A percentile compares a stretch with the other conserved stretches of the same genome.
These are phyloP conservation scores for Eptesicus fuscus DNA, from an alignment of 2,113 vertebrate species.

Conservation along the genomic window DNA sequence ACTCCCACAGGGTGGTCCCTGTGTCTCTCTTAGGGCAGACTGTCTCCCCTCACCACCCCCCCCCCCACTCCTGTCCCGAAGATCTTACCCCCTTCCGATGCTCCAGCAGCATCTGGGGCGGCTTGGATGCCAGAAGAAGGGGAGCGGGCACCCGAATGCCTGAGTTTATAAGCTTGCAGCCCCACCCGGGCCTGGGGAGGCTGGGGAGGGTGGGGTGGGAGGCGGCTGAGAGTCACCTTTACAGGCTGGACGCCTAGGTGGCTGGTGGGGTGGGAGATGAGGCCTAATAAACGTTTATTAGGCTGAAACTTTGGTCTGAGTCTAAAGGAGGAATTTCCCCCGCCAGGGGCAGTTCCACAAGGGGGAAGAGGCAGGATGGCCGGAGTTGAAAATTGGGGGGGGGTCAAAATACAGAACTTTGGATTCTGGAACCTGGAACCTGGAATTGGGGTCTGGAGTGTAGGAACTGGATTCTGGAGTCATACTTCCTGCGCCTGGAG, in stretches of 20 bases:
- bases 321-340: neutral
- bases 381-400: neutral
- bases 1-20: neutral
- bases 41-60: neutral
- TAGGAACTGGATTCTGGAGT: neutral
- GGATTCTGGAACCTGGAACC: neutral
- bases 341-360: neutral
- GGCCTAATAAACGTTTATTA: slow-evolving; percentile 67
- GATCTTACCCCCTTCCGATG: slow-evolving; percentile 45
- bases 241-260: slow-evolving; percentile 48
- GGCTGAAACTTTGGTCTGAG: slow-evolving; percentile 44
- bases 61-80: neutral
- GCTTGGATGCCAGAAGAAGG: slow-evolving; percentile 1
- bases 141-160: neutral
- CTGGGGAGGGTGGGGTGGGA: neutral
- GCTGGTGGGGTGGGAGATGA: neutral
- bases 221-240: slow-evolving; percentile 27
- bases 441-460: neutral
- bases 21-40: neutral
- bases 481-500: neutral
- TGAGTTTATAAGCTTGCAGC: slow-evolving; percentile 58
- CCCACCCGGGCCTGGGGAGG: neutral
- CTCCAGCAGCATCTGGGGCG: slow-evolving; percentile 11
- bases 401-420: neutral
- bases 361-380: neutral